Conservation (phyloP, 2,888 invertebrate genomes). For the Mechanitis mazaeus region DNA sequence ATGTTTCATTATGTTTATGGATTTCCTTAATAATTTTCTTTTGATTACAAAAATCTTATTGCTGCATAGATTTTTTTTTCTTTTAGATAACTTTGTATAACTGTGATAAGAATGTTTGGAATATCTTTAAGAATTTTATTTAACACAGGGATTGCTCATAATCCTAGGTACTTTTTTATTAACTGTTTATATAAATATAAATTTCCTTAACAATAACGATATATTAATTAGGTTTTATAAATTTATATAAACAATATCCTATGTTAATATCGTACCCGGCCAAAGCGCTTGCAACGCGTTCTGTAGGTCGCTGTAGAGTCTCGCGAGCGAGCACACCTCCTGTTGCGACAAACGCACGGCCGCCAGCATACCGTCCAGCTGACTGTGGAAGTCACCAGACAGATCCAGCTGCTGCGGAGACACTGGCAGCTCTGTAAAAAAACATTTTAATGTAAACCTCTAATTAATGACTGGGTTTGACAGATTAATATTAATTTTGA, state of each 20-base stretch:
- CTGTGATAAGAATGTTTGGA: too few species aligned
- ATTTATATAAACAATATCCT: neutral
- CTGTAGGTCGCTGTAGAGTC: constrained; percentile 65
- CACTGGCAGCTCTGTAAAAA: constrained; percentile 36
- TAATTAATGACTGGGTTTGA: too few species aligned
- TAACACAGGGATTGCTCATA: neutral
- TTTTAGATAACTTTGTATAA: too few species aligned
- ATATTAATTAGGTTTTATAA: too few species aligned
- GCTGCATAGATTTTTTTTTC: too few species aligned
- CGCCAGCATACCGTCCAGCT: constrained; percentile 50
- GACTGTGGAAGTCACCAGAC: constrained; percentile 55
- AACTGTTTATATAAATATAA: too few species aligned
- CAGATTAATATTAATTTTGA: too few species aligned
- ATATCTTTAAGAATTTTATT: neutral
- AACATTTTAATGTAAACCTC: neutral
- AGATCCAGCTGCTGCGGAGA: constrained; percentile 46
- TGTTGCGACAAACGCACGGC: constrained; percentile 56
- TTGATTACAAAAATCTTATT: too few species aligned
- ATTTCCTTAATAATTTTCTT: too few species aligned
- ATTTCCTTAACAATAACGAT: too few species aligned
- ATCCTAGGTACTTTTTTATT: neutral
- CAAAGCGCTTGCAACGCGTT: constrained; percentile 48
- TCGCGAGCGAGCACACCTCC: constrained; percentile 45
- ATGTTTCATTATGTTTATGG: too few species aligned
- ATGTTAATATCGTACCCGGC: constrained; percentile 43